These are phyloP conservation scores for Saguinus imperator DNA, from an alignment of 2,113 vertebrate genomes.

Conservation along the genomic window DNA sequence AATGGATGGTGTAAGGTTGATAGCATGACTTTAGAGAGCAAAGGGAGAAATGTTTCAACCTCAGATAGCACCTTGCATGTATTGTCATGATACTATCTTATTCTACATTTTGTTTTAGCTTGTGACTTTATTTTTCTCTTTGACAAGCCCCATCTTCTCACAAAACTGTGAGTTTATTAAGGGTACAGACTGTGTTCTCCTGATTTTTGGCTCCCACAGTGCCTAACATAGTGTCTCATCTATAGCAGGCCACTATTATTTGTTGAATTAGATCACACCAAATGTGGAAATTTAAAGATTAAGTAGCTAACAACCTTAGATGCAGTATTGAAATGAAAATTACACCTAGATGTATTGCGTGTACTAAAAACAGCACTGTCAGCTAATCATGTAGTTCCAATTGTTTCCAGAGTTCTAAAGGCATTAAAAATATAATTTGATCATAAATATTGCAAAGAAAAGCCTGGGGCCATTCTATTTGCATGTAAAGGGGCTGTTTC, in stretches of 20 bases:
- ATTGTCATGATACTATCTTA: not conserved
- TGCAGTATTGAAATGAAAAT: constrained; percentile 64
- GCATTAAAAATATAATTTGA: constrained; percentile 78
- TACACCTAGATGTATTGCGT: constrained; percentile 69
- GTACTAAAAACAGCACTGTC: constrained; percentile 75
- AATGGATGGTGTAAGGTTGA: not conserved
- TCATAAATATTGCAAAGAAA: constrained; percentile 78
- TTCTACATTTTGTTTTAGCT: not conserved
- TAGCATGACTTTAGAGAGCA: too few relatives aligned
- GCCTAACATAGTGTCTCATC: not conserved
- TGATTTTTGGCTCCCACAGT: not conserved
- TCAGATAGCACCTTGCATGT: not conserved
- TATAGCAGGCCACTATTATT: constrained; percentile 24
- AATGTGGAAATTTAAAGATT: constrained; percentile 64
- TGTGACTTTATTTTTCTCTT: not conserved
- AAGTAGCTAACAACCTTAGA: constrained; percentile 62
- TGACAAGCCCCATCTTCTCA: not conserved
- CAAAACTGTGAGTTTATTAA: not conserved
- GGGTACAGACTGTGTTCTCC: not conserved
- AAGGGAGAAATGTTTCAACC: not conserved
- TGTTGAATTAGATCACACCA: constrained; percentile 46
- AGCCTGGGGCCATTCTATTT: constrained; percentile 61
- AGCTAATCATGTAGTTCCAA: constrained; percentile 74
- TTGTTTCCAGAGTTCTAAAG: constrained; percentile 72
- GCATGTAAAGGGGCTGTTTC: constrained; percentile 54